Evolutionary conservation across 2,888 invertebrate genomes (phyloP), one percentile per base, ranked within the genome.

Genomic region (Leucozona laternaria): DNA sequence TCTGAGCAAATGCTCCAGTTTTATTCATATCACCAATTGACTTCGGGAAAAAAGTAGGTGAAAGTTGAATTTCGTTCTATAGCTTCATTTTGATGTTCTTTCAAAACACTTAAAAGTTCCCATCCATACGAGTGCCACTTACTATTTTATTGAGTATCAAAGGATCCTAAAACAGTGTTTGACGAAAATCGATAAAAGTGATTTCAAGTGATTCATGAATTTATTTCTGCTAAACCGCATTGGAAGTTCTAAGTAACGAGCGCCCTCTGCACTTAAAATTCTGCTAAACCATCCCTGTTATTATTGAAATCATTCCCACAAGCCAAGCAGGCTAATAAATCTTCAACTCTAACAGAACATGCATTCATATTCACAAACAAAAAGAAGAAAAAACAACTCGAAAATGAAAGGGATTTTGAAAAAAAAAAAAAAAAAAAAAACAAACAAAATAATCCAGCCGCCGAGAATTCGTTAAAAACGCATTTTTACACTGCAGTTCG

Each of bases 321-420:
- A 17, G 28, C 45, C 48, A 45, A 48, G 31, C n/a, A 13, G 20
- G 68, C 81, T 78, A 78, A 85, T 81, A 85, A 80, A 85, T 66
- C 66, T 48, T 81, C 68, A 50, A 11, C 28, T 11, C 37, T 5
- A 55, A n/a, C 34, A 50, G 55, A 57, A 78, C 77, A 77, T 78
- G 81, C 80, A 73, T 79, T 58, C 57, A 60, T 34, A 72, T 70
- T 79, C 43, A 48, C 13, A 60, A 48, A 50, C 37, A 64, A 28
- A 28, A 64, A 40, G 22, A 34, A 25, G 13, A 25, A 13, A 50
- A 50, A 50, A 2, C 20, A 4, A 15, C 17, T 45, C 45, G 4
- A 28, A 53, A 70, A 37, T 34, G 72, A 76, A 73, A 73, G 45
- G 55, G 50, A 66, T 57, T 76, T 58, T 50, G 15, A 31, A 37